A percentile compares a stretch with the other conserved stretches of the same genome.
phyloP scores from a whole-genome alignment of 1,140 invertebrate genomes.

The Vanessa atalanta region DNA sequence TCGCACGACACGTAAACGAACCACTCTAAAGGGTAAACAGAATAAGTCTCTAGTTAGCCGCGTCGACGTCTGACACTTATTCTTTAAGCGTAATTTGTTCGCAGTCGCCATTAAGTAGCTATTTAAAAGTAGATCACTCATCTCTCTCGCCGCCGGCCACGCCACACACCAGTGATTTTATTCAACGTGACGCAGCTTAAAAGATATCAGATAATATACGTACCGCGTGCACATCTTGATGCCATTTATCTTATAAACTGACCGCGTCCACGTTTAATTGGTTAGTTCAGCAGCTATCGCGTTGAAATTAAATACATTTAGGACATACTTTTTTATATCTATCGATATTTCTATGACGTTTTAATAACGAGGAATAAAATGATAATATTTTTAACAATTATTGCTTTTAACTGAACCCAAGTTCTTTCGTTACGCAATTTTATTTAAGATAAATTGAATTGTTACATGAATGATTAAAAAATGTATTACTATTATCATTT shows the following conservation, averaged over 20 bases:
- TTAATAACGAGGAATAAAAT: background rate
- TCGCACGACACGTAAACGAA: slow-evolving; percentile 1
- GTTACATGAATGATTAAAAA: too few relatives aligned
- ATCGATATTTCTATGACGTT: background rate
- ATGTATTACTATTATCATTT: too few relatives aligned
- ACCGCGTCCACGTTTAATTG: slow-evolving; percentile 62
- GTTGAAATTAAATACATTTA: slow-evolving; percentile 10
- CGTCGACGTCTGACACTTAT: slow-evolving; percentile 35
- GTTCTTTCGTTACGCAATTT: too few relatives aligned
- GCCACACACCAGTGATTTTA: slow-evolving; percentile 59
- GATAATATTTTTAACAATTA: background rate
- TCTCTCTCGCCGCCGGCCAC: slow-evolving; percentile 43
- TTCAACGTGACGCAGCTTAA: slow-evolving; percentile 68
- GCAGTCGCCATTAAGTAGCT: slow-evolving; percentile 61
- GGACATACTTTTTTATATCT: background rate
- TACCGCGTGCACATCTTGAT: slow-evolving; percentile 57
- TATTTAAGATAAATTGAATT: too few relatives aligned
- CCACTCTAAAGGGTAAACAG: slow-evolving; percentile 28
- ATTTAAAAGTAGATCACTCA: slow-evolving; percentile 67
- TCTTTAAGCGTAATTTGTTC: slow-evolving; percentile 60
- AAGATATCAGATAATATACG: slow-evolving; percentile 67
- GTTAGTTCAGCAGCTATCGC: slow-evolving; percentile 14
- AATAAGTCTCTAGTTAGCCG: slow-evolving; percentile 34
- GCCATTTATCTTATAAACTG: slow-evolving; percentile 60
- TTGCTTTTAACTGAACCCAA: too few relatives aligned